These are phyloP conservation scores for Phalacrocorax aristotelis DNA, from an alignment of 2,113 vertebrate genomes.

Conservation along the genomic window DNA sequence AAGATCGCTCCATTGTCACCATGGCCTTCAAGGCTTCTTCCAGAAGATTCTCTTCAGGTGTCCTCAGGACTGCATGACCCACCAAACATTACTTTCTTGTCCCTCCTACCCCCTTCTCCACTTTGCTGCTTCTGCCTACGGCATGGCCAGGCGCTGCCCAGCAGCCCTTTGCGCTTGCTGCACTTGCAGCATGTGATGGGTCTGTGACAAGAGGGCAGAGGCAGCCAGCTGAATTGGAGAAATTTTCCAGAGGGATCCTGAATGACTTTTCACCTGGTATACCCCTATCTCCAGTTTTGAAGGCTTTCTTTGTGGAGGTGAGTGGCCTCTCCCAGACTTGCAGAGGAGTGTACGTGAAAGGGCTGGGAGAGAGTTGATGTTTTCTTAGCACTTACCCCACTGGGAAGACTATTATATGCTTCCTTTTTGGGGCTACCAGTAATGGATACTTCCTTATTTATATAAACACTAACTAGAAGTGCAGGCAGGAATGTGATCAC, in stretches of 20 bases:
- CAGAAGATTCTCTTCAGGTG: neutral
- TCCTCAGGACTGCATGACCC: neutral
- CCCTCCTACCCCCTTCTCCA: neutral
- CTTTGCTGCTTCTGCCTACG: neutral
- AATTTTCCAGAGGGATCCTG: neutral
- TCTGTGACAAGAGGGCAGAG: neutral
- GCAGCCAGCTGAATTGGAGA: neutral
- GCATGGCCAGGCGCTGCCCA: accelerated
- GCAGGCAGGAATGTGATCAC: neutral
- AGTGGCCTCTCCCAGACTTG: neutral
- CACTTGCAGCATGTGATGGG: neutral
- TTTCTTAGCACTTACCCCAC: neutral
- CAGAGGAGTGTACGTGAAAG: neutral
- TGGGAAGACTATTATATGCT: neutral
- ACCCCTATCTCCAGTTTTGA: neutral
- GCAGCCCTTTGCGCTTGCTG: neutral
- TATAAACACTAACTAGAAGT: neutral
- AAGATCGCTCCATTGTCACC: neutral
- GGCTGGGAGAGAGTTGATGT: neutral
- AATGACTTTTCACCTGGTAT: neutral
- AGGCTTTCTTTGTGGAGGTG: neutral
- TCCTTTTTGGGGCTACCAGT: neutral
- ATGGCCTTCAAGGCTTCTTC: neutral
- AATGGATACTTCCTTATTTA: neutral
- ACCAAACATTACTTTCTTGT: neutral